These are phyloP conservation scores for Pomatorhinus ruficollis DNA, from an alignment of 2,113 vertebrate genomes.

Conservation along the genomic window DNA sequence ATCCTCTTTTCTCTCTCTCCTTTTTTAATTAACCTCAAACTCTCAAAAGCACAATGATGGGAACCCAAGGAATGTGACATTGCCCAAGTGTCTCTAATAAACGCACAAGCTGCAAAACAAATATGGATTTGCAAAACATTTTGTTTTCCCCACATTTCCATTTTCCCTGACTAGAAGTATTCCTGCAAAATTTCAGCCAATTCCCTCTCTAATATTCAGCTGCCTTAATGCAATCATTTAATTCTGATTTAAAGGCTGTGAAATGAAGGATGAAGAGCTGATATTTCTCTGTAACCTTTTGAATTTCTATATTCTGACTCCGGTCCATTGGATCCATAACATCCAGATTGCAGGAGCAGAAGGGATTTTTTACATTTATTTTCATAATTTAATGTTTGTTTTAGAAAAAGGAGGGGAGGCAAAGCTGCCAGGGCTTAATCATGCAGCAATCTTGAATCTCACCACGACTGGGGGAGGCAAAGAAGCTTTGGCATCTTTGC, in stretches of 20 bases:
- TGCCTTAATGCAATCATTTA: constrained; percentile 23
- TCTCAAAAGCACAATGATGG: constrained; percentile 10
- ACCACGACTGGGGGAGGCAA: constrained; percentile 49
- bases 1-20: background rate
- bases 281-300: constrained; percentile 51
- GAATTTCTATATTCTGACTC: constrained; percentile 43
- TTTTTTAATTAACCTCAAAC: background rate
- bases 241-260: constrained; percentile 38
- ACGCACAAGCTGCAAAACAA: constrained; percentile 20
- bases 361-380: constrained; percentile 63
- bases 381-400: constrained; percentile 70
- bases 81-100: constrained; percentile 29
- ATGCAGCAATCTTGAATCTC: constrained; percentile 50
- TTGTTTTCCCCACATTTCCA: constrained; percentile 18
- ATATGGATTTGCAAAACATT: constrained; percentile 1
- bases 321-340: constrained; percentile 33
- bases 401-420: constrained; percentile 54
- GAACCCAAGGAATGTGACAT: constrained; percentile 12
- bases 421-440: constrained; percentile 66
- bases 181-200: constrained; percentile 27
- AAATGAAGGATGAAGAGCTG: constrained; percentile 50
- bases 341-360: constrained; percentile 43
- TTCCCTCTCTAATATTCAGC: constrained; percentile 17
- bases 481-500: constrained; percentile 51
- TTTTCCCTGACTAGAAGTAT: background rate